Percentiles rank a stretch among this genome's conserved stretches.
These are phyloP conservation scores for Caenorhabditis briggsae DNA, from an alignment of 1,140 invertebrate species.

Conservation along the genomic window DNA sequence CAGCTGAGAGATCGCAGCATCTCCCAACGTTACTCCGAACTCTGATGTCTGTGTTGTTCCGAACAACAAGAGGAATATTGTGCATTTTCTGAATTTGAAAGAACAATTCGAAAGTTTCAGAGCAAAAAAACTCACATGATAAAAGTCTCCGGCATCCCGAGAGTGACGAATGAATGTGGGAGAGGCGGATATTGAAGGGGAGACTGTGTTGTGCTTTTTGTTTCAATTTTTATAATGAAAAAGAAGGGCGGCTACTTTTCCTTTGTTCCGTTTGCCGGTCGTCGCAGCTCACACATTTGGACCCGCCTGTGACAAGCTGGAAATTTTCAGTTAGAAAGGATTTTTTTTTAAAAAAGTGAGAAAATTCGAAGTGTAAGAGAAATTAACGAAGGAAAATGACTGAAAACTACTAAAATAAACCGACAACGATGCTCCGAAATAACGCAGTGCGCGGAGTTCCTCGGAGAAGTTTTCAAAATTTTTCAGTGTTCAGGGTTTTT, in stretches of 20 bases:
- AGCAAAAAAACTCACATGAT: slow-evolving; percentile 6
- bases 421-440: not conserved
- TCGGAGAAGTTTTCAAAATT: too few relatives aligned
- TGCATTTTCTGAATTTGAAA: slow-evolving; percentile 51
- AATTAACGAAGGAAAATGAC: not conserved
- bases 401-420: not conserved
- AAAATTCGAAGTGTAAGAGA: not conserved
- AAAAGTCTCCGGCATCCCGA: slow-evolving; percentile 19
- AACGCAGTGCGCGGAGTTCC: not conserved
- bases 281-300: slow-evolving; percentile 50
- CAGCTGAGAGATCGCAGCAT: slow-evolving; percentile 61
- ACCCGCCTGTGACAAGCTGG: slow-evolving; percentile 15
- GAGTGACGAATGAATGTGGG: not conserved
- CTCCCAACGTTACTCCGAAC: slow-evolving; percentile 56
- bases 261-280: slow-evolving; percentile 28
- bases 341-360: not conserved
- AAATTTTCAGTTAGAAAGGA: not conserved
- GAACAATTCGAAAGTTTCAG: not conserved
- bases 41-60: slow-evolving; percentile 1
- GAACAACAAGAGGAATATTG: not conserved
- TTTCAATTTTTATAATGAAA: not conserved
- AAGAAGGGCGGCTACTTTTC: slow-evolving; percentile 39
- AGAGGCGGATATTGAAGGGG: not conserved
- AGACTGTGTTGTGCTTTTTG: slow-evolving; percentile 38
- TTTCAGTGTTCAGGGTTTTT: too few relatives aligned